Conservation (phyloP, 1,140 invertebrate genomes). For the Sycophaga agraensis region DNA sequence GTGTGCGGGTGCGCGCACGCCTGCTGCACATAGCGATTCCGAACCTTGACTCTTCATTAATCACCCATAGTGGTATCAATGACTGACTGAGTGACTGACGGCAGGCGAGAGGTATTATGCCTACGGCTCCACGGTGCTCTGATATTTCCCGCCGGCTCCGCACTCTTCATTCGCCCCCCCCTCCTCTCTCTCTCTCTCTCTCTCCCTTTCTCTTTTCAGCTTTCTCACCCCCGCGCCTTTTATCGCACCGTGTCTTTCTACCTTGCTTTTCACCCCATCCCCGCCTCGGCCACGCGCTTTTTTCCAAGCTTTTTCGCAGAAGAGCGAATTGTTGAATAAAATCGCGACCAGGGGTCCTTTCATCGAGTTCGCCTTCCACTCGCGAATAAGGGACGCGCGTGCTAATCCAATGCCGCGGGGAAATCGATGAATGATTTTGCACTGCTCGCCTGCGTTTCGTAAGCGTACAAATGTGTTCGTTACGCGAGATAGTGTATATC, state of each 20-base stretch:
- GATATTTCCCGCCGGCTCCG: slow-evolving; percentile 39
- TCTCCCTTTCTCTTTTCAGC: slow-evolving; percentile 30
- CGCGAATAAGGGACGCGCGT: too few relatives aligned
- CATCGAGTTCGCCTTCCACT: too few relatives aligned
- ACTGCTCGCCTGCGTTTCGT: too few relatives aligned
- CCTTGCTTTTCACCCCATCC: slow-evolving; percentile 2
- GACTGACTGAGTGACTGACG: slow-evolving; percentile 57
- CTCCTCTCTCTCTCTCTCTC: slow-evolving; percentile 29
- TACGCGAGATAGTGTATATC: too few relatives aligned
- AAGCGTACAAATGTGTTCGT: too few relatives aligned
- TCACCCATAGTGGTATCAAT: slow-evolving; percentile 55
- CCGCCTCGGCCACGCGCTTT: not conserved
- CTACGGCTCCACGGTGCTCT: slow-evolving; percentile 18
- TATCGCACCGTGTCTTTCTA: not conserved
- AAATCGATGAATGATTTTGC: too few relatives aligned
- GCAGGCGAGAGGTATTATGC: slow-evolving; percentile 52
- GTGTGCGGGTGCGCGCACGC: slow-evolving; percentile 40
- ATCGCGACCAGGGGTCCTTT: too few relatives aligned
- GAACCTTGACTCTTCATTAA: slow-evolving; percentile 59
- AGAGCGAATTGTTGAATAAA: slow-evolving; percentile 33
- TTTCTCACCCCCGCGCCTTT: not conserved
- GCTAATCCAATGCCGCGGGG: too few relatives aligned
- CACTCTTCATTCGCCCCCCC: slow-evolving; percentile 27
- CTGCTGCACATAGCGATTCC: slow-evolving; percentile 47
- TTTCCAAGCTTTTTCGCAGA: slow-evolving; percentile 15